Percentiles rank a stretch among this genome's conserved stretches.
phyloP scores from a whole-genome alignment of 2,888 invertebrate species.

The Cataglyphis altisquamis region DNA sequence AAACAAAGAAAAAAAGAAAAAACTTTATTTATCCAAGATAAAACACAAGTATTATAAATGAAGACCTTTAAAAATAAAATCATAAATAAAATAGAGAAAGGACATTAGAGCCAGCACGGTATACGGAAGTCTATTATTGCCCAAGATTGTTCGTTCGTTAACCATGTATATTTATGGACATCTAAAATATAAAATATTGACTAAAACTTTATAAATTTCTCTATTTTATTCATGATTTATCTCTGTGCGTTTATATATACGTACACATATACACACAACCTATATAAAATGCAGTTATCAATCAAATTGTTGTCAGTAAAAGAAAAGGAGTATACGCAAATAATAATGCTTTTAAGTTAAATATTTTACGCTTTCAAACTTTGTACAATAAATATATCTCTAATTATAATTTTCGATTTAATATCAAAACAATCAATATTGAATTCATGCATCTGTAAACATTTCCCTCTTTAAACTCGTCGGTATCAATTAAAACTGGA shows the following conservation, averaged over 20 bases:
- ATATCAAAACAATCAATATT: neutral
- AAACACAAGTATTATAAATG: too few relatives aligned
- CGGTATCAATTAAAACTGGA: neutral
- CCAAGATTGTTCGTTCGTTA: too few relatives aligned
- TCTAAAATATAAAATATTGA: too few relatives aligned
- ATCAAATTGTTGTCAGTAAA: neutral
- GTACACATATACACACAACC: slow-evolving; percentile 2
- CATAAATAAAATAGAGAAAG: too few relatives aligned
- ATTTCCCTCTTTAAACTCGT: neutral
- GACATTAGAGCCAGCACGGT: too few relatives aligned
- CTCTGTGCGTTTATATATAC: neutral
- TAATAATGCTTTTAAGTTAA: neutral
- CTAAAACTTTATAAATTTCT: too few relatives aligned
- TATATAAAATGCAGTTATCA: slow-evolving; percentile 39
- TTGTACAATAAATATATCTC: neutral
- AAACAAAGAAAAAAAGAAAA: slow-evolving; percentile 34
- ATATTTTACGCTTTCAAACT: neutral
- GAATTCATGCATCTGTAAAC: neutral
- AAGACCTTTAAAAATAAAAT: too few relatives aligned
- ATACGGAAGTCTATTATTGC: too few relatives aligned
- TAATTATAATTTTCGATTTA: slow-evolving; percentile 2
- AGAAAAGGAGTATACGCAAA: neutral
- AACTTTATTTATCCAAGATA: slow-evolving; percentile 21
- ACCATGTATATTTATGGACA: too few relatives aligned
- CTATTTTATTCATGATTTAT: too few relatives aligned